Evolutionary conservation across 2,888 invertebrate genomes (phyloP), one percentile per base, ranked within the genome.

Genomic region (Masnerella sp.): DNA sequence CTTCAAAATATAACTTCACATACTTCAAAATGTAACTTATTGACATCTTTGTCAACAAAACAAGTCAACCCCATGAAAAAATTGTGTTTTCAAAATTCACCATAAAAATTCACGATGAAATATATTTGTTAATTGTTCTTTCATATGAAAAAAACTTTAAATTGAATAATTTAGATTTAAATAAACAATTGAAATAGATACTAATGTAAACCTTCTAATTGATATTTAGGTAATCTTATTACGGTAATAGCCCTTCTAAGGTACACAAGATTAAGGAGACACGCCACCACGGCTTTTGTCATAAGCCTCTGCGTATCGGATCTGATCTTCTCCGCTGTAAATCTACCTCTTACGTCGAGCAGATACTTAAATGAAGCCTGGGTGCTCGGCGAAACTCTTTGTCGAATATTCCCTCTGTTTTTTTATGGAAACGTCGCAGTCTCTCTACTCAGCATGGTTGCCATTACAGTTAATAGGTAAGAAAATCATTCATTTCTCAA

Each of bases 351-450:
- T 73, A 95, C 95, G 0, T 95, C 95, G 14, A 92, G 93, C 80
- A 90, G 95, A 81, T 96, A 93, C 89, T 93, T 95, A 82, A 90
- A 93, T 86, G 92, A 95, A 88, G 90, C 91, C 67, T 96, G 96
- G 96, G 91, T 93, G 36, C 90, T 96, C 15, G 95, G 95, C 0
- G 91, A 92, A 14, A 90, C 90, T 1, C 89, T 95, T 28, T 96
- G 96, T 85, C 92, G 93, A 88, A 90, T 96, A 87, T 96, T 96
- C 88, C 95, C 96, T 0, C 93, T 96, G 78, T 91, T 96, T 78
- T 95, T 96, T 88, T 96, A 96, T 84, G 95, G 95, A 68, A 96
- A 96, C 85, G 95, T 96, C 52, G 96, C 95, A 0, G 95, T 95
- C 2, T 95, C 95, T 0, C 88, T 96, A 30, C 89, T 96, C 74